Evolutionary conservation across 1,140 invertebrate genomes (phyloP), one percentile per base, ranked within the genome.

Genomic region (Drosophila sp.): DNA sequence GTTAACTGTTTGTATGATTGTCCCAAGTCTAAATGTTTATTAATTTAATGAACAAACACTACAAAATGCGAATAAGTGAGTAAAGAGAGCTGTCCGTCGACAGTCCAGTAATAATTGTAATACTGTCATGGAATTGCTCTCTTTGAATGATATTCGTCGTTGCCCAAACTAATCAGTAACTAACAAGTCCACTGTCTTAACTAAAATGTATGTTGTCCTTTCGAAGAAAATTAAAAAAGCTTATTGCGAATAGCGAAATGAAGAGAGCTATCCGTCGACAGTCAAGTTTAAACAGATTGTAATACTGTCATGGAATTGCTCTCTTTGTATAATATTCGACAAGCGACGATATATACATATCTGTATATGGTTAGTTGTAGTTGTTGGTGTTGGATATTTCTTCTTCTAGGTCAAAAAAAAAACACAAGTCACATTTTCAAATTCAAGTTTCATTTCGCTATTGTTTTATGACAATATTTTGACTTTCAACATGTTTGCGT

Each of bases 231-330:
- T n/a, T 36, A 7, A 32, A 16, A 36, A 41, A 34, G 53, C 36
- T 66, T 36, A n/a, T 51, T 40, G 45, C 90, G 90, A 93, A 93
- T 93, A 92, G 91, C 92, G 92, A 92, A 93, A 93, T 93, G 91
- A 94, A 94, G 94, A 94, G 94, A 94, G 94, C 94, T 94, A 94
- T 94, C 94, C 93, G 93, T 94, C 93, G 93, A 94, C 94, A 94
- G 94, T 94, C 93, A 90, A 93, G 93, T 75, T 79, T 66, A 71
- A 41, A 69, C 72, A 36, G 36, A 89, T 89, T 92, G 90, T 92
- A 93, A 92, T 93, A 94, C 94, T 94, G 94, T 94, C 94, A 94
- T 94, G 93, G 94, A 94, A 93, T 94, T 94, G 94, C 94, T 94
- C 94, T 94, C 94, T 94, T 94, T 94, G 94, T 94, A 93, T 93